Percentiles rank a stretch among this genome's conserved stretches.
Evolutionary conservation across 2,797 vertebrate genomes (phyloP).

Genomic region (Tapirus indicus): DNA sequence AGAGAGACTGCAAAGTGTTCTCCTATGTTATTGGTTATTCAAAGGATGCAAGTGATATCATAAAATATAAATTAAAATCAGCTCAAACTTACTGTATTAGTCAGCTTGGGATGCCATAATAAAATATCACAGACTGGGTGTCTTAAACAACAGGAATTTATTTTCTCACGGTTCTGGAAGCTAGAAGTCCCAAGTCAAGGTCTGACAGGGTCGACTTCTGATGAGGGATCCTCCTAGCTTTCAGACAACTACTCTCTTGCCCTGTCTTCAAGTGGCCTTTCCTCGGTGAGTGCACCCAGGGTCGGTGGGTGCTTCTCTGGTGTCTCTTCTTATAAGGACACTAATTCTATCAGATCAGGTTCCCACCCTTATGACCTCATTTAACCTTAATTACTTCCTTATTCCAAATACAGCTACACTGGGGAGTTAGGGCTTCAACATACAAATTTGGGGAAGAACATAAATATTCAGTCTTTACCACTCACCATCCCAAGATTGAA

Average conservation of each 20-base stretch:
- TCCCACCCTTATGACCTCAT: neutral
- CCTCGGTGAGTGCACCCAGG: too few relatives aligned
- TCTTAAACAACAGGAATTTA: neutral
- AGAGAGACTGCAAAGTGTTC: neutral
- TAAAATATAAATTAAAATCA: neutral
- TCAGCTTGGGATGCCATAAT: neutral
- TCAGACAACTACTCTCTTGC: neutral
- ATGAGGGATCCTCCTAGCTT: too few relatives aligned
- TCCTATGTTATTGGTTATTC: neutral
- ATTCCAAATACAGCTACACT: neutral
- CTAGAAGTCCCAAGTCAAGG: neutral
- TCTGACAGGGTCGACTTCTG: neutral
- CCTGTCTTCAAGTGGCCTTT: neutral
- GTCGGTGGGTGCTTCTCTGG: neutral
- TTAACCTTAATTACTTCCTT: neutral
- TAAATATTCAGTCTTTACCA: neutral
- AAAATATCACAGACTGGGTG: neutral
- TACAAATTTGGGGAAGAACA: neutral
- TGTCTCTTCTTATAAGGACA: neutral
- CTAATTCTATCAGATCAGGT: neutral
- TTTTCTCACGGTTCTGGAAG: neutral
- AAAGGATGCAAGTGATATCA: neutral
- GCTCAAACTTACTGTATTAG: neutral
- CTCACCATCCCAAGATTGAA: neutral
- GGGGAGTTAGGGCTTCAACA: neutral